Percentiles rank a stretch among this genome's conserved stretches.
Evolutionary conservation across 2,888 invertebrate species (phyloP).

Genomic region (Torymus auratus): DNA sequence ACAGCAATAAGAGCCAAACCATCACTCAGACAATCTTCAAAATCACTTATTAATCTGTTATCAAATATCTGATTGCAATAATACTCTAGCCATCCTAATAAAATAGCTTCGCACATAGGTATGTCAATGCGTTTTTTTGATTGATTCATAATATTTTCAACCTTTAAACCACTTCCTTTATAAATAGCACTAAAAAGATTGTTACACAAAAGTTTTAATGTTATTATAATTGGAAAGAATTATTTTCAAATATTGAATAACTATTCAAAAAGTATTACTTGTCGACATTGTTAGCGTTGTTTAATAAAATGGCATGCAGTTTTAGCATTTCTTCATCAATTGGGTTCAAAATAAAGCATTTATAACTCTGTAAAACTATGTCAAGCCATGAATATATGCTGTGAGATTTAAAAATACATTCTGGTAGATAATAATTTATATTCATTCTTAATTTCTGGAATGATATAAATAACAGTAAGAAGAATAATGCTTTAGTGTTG

Average conservation of each 20-base stretch:
- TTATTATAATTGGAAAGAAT: neutral
- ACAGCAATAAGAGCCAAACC: conserved; percentile 79
- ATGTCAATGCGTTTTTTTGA: conserved; percentile 19
- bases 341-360: conserved; percentile 79
- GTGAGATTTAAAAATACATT: conserved; percentile 62
- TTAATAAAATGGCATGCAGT: conserved; percentile 6
- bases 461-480: too few relatives aligned
- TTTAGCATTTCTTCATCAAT: conserved; percentile 38
- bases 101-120: conserved; percentile 67
- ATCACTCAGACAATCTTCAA: conserved; percentile 79
- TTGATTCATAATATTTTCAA: conserved; percentile 9
- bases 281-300: conserved; percentile 12
- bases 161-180: neutral
- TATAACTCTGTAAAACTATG: conserved; percentile 81
- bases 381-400: conserved; percentile 80
- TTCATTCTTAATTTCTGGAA: neutral
- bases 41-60: conserved; percentile 72
- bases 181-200: neutral
- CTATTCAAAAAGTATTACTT: conserved; percentile 16
- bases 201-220: neutral
- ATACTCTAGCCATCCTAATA: conserved; percentile 76
- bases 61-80: conserved; percentile 73
- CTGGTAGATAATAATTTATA: conserved; percentile 48
- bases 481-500: neutral
- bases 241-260: neutral